A percentile compares a stretch with the other conserved stretches of the same genome.
phyloP scores from a whole-genome alignment of 2,888 invertebrate genomes.

The Neria commutata region DNA sequence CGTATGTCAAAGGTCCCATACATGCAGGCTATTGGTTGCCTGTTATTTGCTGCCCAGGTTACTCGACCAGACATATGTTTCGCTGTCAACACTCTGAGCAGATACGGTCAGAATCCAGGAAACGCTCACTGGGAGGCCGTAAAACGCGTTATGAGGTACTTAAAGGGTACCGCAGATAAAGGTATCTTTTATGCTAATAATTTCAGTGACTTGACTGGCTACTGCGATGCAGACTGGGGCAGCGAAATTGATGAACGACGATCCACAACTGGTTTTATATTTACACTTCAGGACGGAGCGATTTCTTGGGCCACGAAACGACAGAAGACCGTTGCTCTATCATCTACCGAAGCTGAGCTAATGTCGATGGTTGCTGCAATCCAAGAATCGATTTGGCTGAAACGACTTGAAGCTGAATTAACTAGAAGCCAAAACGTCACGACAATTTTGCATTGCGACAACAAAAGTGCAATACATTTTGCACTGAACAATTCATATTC shows the following conservation, averaged over 20 bases:
- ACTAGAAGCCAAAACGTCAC: constrained; percentile 6
- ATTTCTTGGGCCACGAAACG: constrained; percentile 31
- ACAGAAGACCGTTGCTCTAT: constrained; percentile 30
- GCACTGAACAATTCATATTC: constrained; percentile 21
- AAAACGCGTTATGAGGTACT: constrained; percentile 26
- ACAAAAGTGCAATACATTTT: constrained; percentile 25
- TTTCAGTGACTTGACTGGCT: constrained; percentile 14
- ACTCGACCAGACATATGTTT: constrained; percentile 28
- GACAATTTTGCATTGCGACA: constrained; percentile 20
- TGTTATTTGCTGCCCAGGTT: constrained; percentile 26
- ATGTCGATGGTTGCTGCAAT: constrained; percentile 31
- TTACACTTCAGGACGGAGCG: constrained; percentile 27
- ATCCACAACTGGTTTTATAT: too few relatives aligned
- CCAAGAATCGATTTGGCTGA: constrained; percentile 29
- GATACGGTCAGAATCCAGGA: constrained; percentile 24
- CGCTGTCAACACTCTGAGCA: constrained; percentile 23
- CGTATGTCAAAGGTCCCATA: constrained; percentile 30
- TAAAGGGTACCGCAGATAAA: constrained; percentile 24
- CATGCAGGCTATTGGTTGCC: constrained; percentile 27
- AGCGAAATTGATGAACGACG: constrained; percentile 25
- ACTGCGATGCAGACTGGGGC: constrained; percentile 30
- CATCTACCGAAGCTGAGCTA: constrained; percentile 33
- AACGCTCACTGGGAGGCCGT: constrained; percentile 29
- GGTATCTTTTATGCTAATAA: constrained; percentile 4
- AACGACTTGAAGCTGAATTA: constrained; percentile 24